Evolutionary conservation across 2,888 invertebrate genomes (phyloP).

Genomic region (Mythimna albipuncta): DNA sequence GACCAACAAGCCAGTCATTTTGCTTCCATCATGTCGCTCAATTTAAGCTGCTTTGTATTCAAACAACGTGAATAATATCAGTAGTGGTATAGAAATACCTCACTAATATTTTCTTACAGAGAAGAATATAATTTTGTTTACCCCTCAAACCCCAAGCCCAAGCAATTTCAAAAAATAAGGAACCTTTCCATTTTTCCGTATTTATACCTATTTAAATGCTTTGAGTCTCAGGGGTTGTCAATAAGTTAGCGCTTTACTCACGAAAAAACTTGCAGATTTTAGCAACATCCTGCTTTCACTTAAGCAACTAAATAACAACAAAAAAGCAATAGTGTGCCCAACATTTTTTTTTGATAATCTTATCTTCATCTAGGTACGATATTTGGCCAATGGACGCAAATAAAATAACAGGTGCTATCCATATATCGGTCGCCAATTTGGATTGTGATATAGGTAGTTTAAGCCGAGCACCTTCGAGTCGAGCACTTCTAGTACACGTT

Average conservation of each 20-base stretch:
- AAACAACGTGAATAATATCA: constrained; percentile 1
- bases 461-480: neutral
- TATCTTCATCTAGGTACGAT: constrained; percentile 14
- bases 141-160: too few species aligned
- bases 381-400: neutral
- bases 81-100: neutral
- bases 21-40: constrained; percentile 8
- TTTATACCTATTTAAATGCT: too few species aligned
- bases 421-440: neutral
- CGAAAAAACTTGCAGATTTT: constrained; percentile 16
- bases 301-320: constrained; percentile 3
- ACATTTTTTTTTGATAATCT: constrained; percentile 32
- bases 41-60: neutral
- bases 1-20: too few species aligned
- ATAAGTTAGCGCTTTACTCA: constrained; percentile 16
- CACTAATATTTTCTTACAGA: neutral
- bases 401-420: neutral
- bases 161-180: too few species aligned
- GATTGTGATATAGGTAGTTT: neutral
- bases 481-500: neutral
- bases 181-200: too few species aligned
- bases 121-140: neutral
- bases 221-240: too few species aligned
- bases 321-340: neutral
- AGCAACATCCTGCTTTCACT: constrained; percentile 23